These are phyloP conservation scores for Piaya cayana DNA, from an alignment of 2,113 vertebrate genomes.

Conservation along the genomic window DNA sequence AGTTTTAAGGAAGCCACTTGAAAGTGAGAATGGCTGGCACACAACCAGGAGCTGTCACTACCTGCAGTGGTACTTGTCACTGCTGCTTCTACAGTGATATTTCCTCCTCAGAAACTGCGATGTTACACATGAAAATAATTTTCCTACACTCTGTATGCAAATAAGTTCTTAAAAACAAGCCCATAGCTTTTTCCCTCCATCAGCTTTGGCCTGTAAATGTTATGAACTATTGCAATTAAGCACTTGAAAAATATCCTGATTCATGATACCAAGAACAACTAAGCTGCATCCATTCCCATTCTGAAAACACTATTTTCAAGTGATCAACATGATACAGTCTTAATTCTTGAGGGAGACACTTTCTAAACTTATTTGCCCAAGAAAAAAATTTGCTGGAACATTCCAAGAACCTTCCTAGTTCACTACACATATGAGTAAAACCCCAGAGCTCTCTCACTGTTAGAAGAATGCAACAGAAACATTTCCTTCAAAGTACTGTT, in stretches of 20 bases:
- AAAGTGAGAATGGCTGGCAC: neutral
- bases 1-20: neutral
- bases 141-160: neutral
- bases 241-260: neutral
- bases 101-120: neutral
- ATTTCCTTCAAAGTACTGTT: neutral
- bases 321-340: neutral
- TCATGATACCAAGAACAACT: neutral
- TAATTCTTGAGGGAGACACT: neutral
- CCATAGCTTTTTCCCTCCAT: neutral
- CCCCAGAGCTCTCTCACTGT: neutral
- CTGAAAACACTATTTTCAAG: neutral
- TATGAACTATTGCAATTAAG: neutral
- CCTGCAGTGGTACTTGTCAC: neutral
- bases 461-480: neutral
- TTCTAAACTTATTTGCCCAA: neutral
- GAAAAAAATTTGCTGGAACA: neutral
- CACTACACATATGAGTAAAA: neutral
- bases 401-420: neutral
- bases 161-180: neutral
- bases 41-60: neutral
- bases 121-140: neutral
- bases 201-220: neutral
- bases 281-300: neutral
- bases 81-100: neutral